phyloP scores from a whole-genome alignment of 2,113 vertebrate genomes.

The Mormyrus iriodes region DNA sequence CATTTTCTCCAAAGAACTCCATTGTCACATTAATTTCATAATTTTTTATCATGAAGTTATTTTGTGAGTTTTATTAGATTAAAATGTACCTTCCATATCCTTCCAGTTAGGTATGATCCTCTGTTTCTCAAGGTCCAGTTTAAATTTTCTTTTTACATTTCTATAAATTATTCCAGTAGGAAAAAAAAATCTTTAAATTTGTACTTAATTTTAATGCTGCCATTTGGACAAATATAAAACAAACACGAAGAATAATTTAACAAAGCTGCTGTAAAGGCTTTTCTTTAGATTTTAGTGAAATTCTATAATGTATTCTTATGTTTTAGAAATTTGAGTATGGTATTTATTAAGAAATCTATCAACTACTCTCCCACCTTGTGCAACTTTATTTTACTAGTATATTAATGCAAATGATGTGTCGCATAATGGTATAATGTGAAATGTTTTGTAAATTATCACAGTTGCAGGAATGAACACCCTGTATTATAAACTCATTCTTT shows the following conservation, averaged over 20 bases:
- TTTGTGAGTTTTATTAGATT: neutral
- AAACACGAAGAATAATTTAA: neutral
- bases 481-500: neutral
- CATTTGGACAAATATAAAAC: neutral
- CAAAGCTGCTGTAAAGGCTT: neutral
- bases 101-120: neutral
- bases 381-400: neutral
- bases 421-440: neutral
- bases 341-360: neutral
- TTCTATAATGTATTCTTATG: neutral
- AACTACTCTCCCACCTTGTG: neutral
- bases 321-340: neutral
- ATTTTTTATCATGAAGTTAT: neutral
- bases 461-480: neutral
- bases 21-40: neutral
- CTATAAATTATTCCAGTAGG: neutral
- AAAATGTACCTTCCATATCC: neutral
- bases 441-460: neutral
- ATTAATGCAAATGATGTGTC: neutral
- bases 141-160: no score
- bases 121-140: neutral
- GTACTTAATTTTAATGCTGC: neutral
- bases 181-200: neutral
- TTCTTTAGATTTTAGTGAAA: neutral
- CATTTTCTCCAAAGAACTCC: neutral